Evolutionary conservation across 2,888 invertebrate genomes (phyloP), one percentile per base, ranked within the genome.

Genomic region (Scaptomyza tumidula): DNA sequence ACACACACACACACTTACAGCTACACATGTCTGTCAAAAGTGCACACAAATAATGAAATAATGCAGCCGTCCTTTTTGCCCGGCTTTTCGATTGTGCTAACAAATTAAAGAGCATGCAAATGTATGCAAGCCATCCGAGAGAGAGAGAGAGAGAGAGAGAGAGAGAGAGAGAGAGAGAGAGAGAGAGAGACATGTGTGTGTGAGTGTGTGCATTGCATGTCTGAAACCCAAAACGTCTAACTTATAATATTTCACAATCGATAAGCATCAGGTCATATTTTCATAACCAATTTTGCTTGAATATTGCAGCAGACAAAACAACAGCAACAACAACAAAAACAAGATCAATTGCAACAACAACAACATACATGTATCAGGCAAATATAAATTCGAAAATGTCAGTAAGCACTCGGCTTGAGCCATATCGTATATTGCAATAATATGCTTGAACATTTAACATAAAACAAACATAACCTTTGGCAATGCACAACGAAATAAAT

Each of bases 251-350:
- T 88, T 90, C 89, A 90, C 75, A 88, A 89, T 88, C 89, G 90
- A 90, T 90, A 90, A 90, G 87, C 90, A 90, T 90, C 90, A 90
- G 88, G 88, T 90, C 78, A 90, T 90, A 89, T 89, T 88, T 90
- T 89, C 82, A 81, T 87, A 87, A 80, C 77, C 75, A 85, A 75
- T 89, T 81, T 76, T 84, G 89, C 73, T 80, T 84, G 73, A 84
- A 75, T 75, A 87, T 88, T 84, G 81, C 78, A 66, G 72, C 52
- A 75, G 75, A 84, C 71, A 71, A 63, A 76, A 56, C 62, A 82
- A 57, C 50, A 57, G 31, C 69, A 66, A 37, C 24, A 58, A 45
- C 37, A 43, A 52, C 14, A 9, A 10, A n/a, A 27, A 19, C 16
- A 11, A n/a, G 29, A 44, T 24, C 5, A 24, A 24, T 5, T 24